Evolutionary conservation across 2,888 invertebrate species (phyloP).

Genomic region (Conomelus anceps): DNA sequence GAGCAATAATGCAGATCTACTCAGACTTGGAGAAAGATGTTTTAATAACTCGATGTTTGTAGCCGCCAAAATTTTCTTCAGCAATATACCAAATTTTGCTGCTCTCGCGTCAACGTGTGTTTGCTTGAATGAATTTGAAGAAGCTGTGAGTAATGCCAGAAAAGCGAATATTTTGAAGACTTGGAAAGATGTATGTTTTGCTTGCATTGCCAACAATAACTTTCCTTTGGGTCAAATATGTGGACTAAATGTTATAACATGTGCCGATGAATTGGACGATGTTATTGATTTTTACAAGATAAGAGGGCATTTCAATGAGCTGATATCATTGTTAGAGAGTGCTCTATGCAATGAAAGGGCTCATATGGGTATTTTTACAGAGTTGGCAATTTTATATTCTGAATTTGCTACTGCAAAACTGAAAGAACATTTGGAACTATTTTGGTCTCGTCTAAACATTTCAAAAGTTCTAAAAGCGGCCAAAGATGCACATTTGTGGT

Average conservation of each 20-base stretch:
- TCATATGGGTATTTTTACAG: constrained; percentile 99
- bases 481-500: constrained; percentile 97
- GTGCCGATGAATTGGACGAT: constrained; percentile 99
- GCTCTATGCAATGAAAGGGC: constrained; percentile 93
- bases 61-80: constrained; percentile 94
- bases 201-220: constrained; percentile 96
- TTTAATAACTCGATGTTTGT: constrained; percentile 98
- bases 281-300: constrained; percentile 98
- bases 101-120: constrained; percentile 95
- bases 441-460: constrained; percentile 99
- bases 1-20: constrained; percentile 98
- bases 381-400: constrained; percentile 96
- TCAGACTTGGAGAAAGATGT: constrained; percentile 95
- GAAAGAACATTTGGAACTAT: constrained; percentile 97
- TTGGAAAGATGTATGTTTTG: constrained; percentile 98
- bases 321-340: constrained; percentile 89
- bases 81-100: constrained; percentile 98
- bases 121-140: constrained; percentile 93
- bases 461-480: constrained; percentile 96
- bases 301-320: constrained; percentile 94
- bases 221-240: constrained; percentile 99
- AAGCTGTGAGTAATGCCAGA: constrained; percentile 94
- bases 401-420: constrained; percentile 98
- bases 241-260: constrained; percentile 97
- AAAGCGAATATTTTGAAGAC: constrained; percentile 90